A percentile compares a stretch with the other conserved stretches of the same genome.
These are phyloP conservation scores for Lordiphosa stackelbergi DNA, from an alignment of 1,140 invertebrate genomes.

Conservation along the genomic window DNA sequence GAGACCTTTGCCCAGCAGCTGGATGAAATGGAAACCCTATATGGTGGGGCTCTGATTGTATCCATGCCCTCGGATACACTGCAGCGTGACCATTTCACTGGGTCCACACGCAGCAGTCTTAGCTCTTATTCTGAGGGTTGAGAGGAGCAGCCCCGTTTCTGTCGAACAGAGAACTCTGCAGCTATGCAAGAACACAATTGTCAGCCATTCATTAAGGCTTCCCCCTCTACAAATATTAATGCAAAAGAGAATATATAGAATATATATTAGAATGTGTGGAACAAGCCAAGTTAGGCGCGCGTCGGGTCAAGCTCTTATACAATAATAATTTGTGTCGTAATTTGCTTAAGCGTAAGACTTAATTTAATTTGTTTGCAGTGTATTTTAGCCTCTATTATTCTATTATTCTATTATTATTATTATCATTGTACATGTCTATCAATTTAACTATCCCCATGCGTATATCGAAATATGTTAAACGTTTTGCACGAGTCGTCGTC, in stretches of 20 bases:
- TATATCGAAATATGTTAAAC: conserved; percentile 34
- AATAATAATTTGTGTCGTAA: conserved; percentile 57
- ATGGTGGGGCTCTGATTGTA: conserved; percentile 78
- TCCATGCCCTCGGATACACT: conserved; percentile 82
- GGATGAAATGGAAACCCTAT: conserved; percentile 90
- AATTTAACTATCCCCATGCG: conserved; percentile 25
- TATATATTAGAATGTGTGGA: conserved; percentile 30
- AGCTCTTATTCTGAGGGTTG: conserved; percentile 79
- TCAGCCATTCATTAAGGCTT: conserved; percentile 56
- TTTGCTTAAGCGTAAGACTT: conserved; percentile 48
- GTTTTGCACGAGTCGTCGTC: conserved; percentile 32
- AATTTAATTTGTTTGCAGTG: conserved; percentile 67
- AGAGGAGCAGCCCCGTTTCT: background rate
- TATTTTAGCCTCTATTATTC: conserved; percentile 61
- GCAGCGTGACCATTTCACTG: conserved; percentile 78
- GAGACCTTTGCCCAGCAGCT: conserved; percentile 89
- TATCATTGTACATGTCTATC: conserved; percentile 40
- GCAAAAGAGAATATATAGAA: conserved; percentile 19
- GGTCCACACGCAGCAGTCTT: conserved; percentile 84
- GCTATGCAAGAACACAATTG: conserved; percentile 51
- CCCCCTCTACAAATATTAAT: conserved; percentile 20
- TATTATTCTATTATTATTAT: conserved; percentile 59
- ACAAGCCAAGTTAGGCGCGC: conserved; percentile 47
- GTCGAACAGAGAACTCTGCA: conserved; percentile 7
- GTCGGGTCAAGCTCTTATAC: conserved; percentile 35